Base-by-base conservation (phyloP, 30 jellyfish, hydroid and myxozoan species). In the Hydra vulgaris region DNA sequence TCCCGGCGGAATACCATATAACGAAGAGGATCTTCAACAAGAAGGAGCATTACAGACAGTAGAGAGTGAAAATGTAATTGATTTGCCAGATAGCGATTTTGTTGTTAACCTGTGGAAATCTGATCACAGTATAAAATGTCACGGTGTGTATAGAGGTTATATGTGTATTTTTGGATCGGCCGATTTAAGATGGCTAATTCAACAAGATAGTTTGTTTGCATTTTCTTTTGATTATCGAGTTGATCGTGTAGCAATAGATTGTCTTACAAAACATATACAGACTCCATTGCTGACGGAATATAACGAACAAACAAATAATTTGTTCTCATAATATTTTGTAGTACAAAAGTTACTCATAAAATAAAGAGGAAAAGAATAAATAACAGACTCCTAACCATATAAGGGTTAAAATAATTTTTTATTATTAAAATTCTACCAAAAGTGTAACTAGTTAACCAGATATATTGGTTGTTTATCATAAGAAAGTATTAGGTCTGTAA, bases 181-280 rank as follows among this genome's bases (percentile, higher is more conserved):
- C 18, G 96, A 92, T 69, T 83, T 92, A 21, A 76, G 91, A 40
- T 92, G 98, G 98, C 91, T 92, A 17, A 53, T 92, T 26, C 83
- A 83, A 21, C 98, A 92, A 27, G 98, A 87, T 53, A 56, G 83
- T 17, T 79, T 92, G 26, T 92, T 92, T 69, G 98, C 98, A 7
- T 83, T 71, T 67, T 85, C 98, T 26, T 92, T 92, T 74, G 98
- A 92, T 77, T 61, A 83, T 82, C 87, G 89, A 23, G 81, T 92
- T 40, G 98, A 92, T 72, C 83, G 93, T n/a, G 82, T 80, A 7
- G 93, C 80, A 56, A 53, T 92, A 26, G 95, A 88, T 21, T 92
- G 98, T 54, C 66, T 92, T 69, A 23, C 89, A 54, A 81, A 74
- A 70, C 86, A 92, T 76, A 72, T 92, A 69, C 53, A 83, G 66